A percentile compares a stretch with the other conserved stretches of the same genome.
phyloP scores from a whole-genome alignment of 2,888 invertebrate genomes.

The Coelinius sp. region DNA sequence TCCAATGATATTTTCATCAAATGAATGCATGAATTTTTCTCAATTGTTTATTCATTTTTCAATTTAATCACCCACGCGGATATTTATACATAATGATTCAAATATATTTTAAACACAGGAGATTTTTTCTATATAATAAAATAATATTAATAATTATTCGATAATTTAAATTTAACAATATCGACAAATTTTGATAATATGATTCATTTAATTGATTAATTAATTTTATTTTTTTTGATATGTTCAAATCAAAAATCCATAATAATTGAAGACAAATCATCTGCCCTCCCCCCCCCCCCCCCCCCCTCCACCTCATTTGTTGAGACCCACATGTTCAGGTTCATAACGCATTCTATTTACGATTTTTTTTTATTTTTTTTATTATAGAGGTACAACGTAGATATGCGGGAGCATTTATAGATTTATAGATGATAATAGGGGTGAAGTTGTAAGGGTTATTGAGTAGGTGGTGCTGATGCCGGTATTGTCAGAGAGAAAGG shows the following conservation, averaged over 20 bases:
- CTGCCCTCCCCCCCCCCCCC: conserved; percentile 6
- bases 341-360: neutral
- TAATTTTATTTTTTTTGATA: neutral
- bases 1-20: neutral
- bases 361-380: neutral
- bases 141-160: too few species aligned
- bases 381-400: neutral
- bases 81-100: too few species aligned
- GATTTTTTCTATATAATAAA: too few species aligned
- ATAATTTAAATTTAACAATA: too few species aligned
- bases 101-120: too few species aligned
- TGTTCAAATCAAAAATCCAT: too few species aligned
- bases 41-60: too few species aligned
- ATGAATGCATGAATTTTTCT: too few species aligned
- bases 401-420: neutral
- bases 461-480: conserved; percentile 25
- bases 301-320: neutral
- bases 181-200: too few species aligned
- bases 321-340: neutral
- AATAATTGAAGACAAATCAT: too few species aligned
- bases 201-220: too few species aligned
- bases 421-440: neutral
- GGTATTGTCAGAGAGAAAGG: conserved; percentile 26
- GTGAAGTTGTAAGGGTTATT: conserved; percentile 21
- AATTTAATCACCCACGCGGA: too few species aligned